Conservation (phyloP, 2,797 vertebrate species). For the Siniperca obscura region DNA sequence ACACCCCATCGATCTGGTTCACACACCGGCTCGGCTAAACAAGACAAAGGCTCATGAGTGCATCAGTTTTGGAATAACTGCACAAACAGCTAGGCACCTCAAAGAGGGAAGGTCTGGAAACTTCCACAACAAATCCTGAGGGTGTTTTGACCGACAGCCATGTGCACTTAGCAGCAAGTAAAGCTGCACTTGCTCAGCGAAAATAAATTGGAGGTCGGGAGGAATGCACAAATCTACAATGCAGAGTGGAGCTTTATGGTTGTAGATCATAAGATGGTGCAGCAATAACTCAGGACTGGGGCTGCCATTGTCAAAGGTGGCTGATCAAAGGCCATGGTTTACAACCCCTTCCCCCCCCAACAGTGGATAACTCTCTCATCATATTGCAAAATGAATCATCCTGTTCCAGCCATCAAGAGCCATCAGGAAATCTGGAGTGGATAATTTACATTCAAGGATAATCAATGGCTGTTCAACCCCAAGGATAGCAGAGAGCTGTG, state of each 20-base stretch:
- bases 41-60: slow-evolving; percentile 26
- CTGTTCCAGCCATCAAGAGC: slow-evolving; percentile 30
- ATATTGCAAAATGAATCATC: slow-evolving; percentile 50
- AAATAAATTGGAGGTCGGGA: slow-evolving; percentile 53
- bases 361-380: slow-evolving; percentile 47
- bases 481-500: slow-evolving; percentile 26
- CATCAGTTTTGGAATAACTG: background rate
- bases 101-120: slow-evolving; percentile 23
- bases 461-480: slow-evolving; percentile 34
- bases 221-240: slow-evolving; percentile 56
- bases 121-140: slow-evolving; percentile 29
- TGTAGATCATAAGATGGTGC: slow-evolving; percentile 66
- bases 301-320: slow-evolving; percentile 50
- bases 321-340: slow-evolving; percentile 62
- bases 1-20: slow-evolving; percentile 87
- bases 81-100: slow-evolving; percentile 15
- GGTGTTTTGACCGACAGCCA: slow-evolving; percentile 51
- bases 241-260: slow-evolving; percentile 22
- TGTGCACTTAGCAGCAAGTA: slow-evolving; percentile 53
- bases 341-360: slow-evolving; percentile 32
- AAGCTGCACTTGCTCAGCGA: slow-evolving; percentile 51
- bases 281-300: slow-evolving; percentile 58
- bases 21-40: slow-evolving; percentile 85
- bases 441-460: slow-evolving; percentile 56
- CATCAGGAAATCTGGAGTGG: slow-evolving; percentile 18